Conservation (phyloP, 2,888 invertebrate genomes). For the Epinotia ramella region DNA sequence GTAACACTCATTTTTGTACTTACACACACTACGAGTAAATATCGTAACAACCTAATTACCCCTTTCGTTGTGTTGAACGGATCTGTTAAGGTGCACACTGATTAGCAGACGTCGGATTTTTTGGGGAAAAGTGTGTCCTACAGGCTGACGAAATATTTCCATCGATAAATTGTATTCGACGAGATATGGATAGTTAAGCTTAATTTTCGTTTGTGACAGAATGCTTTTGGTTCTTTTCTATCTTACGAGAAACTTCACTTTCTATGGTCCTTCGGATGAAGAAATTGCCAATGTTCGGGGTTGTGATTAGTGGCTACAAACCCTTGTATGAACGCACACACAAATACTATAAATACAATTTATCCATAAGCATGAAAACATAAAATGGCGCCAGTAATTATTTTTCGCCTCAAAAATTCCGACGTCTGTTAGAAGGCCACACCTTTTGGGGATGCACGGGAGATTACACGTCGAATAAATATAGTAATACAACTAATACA, state of each 20-base stretch:
- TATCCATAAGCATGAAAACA: no score
- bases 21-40: constrained; percentile 76
- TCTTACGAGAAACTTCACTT: no score
- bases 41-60: constrained; percentile 79
- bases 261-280: no score
- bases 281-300: no score
- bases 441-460: constrained; percentile 65
- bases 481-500: constrained; percentile 73
- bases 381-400: not conserved
- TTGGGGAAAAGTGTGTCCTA: not conserved
- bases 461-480: constrained; percentile 66
- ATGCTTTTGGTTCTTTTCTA: no score
- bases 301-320: no score
- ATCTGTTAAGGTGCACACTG: constrained; percentile 49
- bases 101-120: not conserved
- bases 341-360: no score
- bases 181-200: no score
- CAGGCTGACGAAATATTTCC: not conserved
- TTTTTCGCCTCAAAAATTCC: not conserved
- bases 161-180: no score
- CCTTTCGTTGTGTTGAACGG: constrained; percentile 82
- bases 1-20: constrained; percentile 79
- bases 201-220: no score
- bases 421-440: constrained; percentile 1
- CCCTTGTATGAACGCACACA: no score